Conservation (phyloP, 2,113 vertebrate species). For the Pagrus major region DNA sequence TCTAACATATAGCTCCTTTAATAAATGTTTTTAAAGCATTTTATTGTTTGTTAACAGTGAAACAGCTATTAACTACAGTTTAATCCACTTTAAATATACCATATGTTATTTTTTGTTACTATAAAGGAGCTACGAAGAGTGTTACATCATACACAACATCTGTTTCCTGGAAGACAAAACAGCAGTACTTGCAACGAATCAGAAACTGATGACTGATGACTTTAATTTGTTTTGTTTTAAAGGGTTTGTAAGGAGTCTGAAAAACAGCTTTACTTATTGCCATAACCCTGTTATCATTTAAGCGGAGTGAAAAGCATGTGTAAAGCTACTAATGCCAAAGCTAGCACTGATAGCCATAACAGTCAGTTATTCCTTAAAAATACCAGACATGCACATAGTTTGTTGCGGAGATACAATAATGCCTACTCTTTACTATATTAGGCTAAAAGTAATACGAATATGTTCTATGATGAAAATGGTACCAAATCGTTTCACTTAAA, state of each 20-base stretch:
- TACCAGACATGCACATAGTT: not conserved
- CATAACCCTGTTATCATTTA: not conserved
- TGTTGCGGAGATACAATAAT: not conserved
- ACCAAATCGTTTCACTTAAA: not conserved
- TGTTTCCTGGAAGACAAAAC: conserved; percentile 20
- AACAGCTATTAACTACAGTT: too few species aligned
- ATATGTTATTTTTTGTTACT: too few species aligned
- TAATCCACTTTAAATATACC: too few species aligned
- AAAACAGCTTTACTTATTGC: not conserved
- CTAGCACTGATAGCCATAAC: not conserved
- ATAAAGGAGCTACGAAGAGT: too few species aligned
- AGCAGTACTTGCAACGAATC: conserved; percentile 1
- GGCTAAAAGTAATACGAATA: not conserved
- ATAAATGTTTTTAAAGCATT: too few species aligned
- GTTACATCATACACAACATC: not conserved
- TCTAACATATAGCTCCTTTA: too few species aligned
- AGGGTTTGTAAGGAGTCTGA: not conserved
- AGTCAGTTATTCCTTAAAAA: not conserved
- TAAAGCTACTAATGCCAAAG: too few species aligned
- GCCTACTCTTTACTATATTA: not conserved
- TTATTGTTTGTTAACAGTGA: too few species aligned
- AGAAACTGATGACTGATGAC: not conserved
- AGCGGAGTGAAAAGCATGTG: not conserved
- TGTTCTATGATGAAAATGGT: not conserved
- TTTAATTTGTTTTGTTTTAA: not conserved